Evolutionary conservation across 30 jellyfish, hydroid and myxozoan species (phyloP), one percentile per base, ranked within the genome.

Genomic region (Morbakka virulenta): DNA sequence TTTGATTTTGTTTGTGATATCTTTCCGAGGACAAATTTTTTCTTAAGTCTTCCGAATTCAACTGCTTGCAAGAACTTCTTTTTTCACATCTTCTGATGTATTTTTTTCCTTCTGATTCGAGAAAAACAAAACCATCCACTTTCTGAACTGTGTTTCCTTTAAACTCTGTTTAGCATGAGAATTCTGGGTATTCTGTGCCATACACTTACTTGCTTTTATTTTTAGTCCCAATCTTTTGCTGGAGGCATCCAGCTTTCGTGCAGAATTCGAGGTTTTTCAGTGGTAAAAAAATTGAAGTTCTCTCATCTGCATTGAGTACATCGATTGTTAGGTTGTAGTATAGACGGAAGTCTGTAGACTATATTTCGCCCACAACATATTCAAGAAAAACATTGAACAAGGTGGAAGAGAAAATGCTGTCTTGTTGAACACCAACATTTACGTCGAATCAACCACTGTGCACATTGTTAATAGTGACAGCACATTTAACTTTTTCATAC

Each of bases 381-480:
- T 53, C 25, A 4, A 53, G 70, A 53, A 53, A 53, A 6, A 53
- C 70, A 53, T 53, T 53, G 70, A 53, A 53, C 25, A 53, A 21
- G 9, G 70, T 53, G 9, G 70, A 21, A 11, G 70, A 53, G 20
- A 53, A 21, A 4, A 53, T 53, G 25, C 70, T 14, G 31, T 31
- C 70, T 53, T 53, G 70, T 53, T 31, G 4, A 4, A 53, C 70
- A 53, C 70, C 24, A 4, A 53, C 70, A 53, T 21, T 4, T 14
- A 53, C 25, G 25, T 6, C 12, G 25, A 53, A 53, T 31, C 70
- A 53, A 4, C 25, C 70, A 53, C 31, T 53, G 24, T 14, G 24
- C 25, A 31, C 4, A 4, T 53, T 53, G 4, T 53, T 31, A 53
- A 62, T 62, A 24, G 70, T 53, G 24, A 53, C 70, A 53, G 70